Conservation (phyloP, 2,113 vertebrate genomes). For the Notarius lentiginosus region DNA sequence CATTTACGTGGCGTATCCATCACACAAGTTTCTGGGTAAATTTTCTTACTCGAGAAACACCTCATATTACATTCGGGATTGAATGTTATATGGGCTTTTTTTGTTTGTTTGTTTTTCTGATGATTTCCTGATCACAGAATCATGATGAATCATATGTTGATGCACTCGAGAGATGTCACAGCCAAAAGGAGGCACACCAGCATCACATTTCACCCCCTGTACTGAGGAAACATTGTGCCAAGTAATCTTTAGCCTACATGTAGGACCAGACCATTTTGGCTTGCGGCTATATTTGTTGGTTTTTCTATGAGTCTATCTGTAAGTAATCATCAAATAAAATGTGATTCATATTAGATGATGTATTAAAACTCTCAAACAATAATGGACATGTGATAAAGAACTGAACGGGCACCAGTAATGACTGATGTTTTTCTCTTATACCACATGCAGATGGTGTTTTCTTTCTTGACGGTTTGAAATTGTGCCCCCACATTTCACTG, state of each 20-base stretch:
- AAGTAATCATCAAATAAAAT: slow-evolving; percentile 36
- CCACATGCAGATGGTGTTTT: slow-evolving; percentile 41
- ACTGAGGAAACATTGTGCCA: background rate
- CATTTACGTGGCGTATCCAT: too few species aligned
- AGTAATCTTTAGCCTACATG: background rate
- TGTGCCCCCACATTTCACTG: slow-evolving; percentile 35
- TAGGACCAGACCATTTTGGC: background rate
- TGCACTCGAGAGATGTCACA: background rate
- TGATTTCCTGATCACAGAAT: background rate
- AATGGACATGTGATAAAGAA: slow-evolving; percentile 34
- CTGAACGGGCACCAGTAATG: slow-evolving; percentile 35
- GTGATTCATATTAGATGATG: slow-evolving; percentile 23
- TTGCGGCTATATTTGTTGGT: background rate
- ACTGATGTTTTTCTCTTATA: slow-evolving; percentile 39
- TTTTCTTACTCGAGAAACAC: background rate
- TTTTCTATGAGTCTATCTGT: background rate
- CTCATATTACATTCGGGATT: background rate
- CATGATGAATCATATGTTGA: background rate
- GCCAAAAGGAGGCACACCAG: background rate
- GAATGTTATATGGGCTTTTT: too few species aligned
- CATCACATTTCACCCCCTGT: background rate
- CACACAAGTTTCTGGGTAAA: background rate
- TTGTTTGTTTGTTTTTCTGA: background rate
- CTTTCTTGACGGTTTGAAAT: slow-evolving; percentile 33
- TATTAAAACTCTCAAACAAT: slow-evolving; percentile 24